Percentiles rank a stretch among this genome's conserved stretches.
phyloP scores from a whole-genome alignment of 2,113 vertebrate genomes.

The Alaudala cheleensis region DNA sequence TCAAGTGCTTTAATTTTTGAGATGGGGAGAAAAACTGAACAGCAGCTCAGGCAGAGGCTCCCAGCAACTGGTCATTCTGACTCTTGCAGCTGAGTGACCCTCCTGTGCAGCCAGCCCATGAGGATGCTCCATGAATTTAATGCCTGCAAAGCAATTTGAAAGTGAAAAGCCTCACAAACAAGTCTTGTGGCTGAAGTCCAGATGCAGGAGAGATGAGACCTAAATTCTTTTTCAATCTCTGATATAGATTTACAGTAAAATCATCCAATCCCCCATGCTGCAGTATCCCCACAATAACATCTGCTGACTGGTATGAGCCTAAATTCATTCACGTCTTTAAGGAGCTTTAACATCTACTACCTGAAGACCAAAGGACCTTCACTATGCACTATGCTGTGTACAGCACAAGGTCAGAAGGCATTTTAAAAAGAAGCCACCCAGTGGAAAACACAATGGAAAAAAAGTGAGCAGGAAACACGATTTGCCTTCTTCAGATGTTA shows the following conservation, averaged over 20 bases:
- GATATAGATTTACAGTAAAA: neutral
- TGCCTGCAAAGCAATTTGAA: neutral
- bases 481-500: slow-evolving; percentile 10
- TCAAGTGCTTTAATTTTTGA: neutral
- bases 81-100: neutral
- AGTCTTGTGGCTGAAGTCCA: neutral
- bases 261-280: neutral
- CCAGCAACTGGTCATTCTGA: neutral
- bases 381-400: neutral
- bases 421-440: neutral
- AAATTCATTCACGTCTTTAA: neutral
- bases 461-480: neutral
- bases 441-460: neutral
- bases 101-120: neutral
- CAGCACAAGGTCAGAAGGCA: neutral
- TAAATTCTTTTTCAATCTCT: neutral
- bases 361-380: neutral
- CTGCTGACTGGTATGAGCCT: neutral
- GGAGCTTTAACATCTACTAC: neutral
- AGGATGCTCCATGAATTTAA: neutral
- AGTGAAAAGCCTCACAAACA: neutral
- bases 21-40: neutral
- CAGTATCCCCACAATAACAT: neutral
- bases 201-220: neutral
- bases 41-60: neutral